Base-by-base conservation (phyloP, 2,888 invertebrate species). In the Ectropis crepuscularia region DNA sequence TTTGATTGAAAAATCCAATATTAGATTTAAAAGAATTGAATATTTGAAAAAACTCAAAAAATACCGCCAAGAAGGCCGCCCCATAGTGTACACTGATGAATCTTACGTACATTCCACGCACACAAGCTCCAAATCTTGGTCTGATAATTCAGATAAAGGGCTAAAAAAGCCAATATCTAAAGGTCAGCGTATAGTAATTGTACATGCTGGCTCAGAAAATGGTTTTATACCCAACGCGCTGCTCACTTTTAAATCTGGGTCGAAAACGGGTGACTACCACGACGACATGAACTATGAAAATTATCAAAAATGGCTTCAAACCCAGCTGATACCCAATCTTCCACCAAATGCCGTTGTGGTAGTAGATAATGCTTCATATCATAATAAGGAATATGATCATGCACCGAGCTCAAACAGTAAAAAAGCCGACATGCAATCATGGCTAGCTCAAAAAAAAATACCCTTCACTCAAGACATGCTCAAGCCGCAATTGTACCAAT, bases 31-130 rank as follows among this genome's bases (percentile, higher is more conserved):
- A 48, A 28, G 72, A 7, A 72, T 71, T 12, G 53, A 65, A 60
- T 72, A 64, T 59, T 37, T 73, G 11, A 12, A 59, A 28, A 65
- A 65, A 66, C 48, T 70, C 7, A 58, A n/a, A 49, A 57, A 71
- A 60, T 70, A 67, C 54, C 41, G 63, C 1, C 8, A 58, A 42
- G 59, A 71, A 53, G 65, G 57, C 10, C 41, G 61, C 42, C 60
- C 63, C 11, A 69, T 68, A 5, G 47, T 69, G 47, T 72, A 70
- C 51, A 65, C 63, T 47, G 67, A 61, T 51, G 61, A 67, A 54
- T 59, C 66, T 37, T 67, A 72, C 53, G 42, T 55, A 9, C 42
- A 60, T 41, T 41, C 36, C 6, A 28, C 43, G 7, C 60, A 55
- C n/a, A 11, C 43, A n/a, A 10, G 8, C 10, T n/a, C 43, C 8